Conservation (phyloP, 2,113 vertebrate genomes). For the Suncus etruscus region DNA sequence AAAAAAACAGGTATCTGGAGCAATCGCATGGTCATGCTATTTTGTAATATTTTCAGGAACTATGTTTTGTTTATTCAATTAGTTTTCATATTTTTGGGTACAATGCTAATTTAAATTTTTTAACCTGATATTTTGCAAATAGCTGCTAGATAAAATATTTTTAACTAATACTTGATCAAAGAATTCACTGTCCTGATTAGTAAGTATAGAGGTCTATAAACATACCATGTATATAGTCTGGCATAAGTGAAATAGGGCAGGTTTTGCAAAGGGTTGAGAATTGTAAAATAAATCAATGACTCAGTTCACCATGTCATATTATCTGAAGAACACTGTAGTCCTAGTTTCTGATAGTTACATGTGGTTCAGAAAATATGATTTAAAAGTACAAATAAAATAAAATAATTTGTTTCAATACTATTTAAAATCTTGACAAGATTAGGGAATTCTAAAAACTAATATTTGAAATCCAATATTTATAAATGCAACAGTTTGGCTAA, state of each 20-base stretch:
- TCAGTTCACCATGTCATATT: slow-evolving; percentile 9
- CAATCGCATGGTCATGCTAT: neutral
- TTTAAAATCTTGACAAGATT: neutral
- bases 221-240: slow-evolving; percentile 14
- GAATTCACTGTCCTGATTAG: neutral
- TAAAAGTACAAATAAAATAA: neutral
- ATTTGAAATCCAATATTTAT: slow-evolving; percentile 30
- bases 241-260: neutral
- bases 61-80: slow-evolving; percentile 26
- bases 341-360: slow-evolving; percentile 4
- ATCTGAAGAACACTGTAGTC: slow-evolving; percentile 2
- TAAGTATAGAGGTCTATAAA: neutral
- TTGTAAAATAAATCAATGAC: slow-evolving; percentile 29
- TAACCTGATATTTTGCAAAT: slow-evolving; percentile 35
- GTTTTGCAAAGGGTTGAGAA: neutral
- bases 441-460: neutral
- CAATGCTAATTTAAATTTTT: slow-evolving; percentile 35
- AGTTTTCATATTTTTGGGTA: slow-evolving; percentile 13
- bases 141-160: slow-evolving; percentile 53
- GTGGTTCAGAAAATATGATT: slow-evolving; percentile 28
- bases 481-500: neutral
- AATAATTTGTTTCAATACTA: neutral
- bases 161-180: slow-evolving; percentile 42
- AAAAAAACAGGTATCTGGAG: neutral
- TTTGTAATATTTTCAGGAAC: neutral